Evolutionary conservation across 2,113 vertebrate species (phyloP).

Genomic region (Epinephelus fuscoguttatus): DNA sequence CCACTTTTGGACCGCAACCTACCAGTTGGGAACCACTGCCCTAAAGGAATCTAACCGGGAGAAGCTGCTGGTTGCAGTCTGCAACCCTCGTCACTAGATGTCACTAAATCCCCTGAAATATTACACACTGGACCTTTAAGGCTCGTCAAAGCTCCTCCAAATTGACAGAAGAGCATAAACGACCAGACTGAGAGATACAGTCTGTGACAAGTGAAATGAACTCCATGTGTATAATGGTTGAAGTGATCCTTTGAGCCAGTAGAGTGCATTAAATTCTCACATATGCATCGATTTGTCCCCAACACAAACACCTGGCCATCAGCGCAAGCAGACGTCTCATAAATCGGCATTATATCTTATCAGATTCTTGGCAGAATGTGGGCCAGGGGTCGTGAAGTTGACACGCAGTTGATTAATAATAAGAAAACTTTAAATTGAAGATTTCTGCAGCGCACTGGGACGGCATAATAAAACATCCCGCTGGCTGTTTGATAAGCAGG

Average conservation of each 20-base stretch:
- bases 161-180: neutral
- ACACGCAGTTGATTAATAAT: constrained; percentile 40
- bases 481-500: constrained; percentile 59
- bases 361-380: constrained; percentile 4
- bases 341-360: constrained; percentile 23
- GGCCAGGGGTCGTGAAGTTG: constrained; percentile 2
- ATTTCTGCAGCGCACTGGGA: constrained; percentile 22
- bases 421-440: constrained; percentile 55
- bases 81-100: no score
- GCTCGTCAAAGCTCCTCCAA: neutral
- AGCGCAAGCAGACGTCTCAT: constrained; percentile 5
- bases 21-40: no score
- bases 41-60: no score
- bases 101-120: no score
- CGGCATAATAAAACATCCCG: constrained; percentile 41
- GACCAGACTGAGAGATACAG: neutral
- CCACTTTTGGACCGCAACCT: no score
- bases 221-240: no score
- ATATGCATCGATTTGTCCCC: constrained; percentile 6
- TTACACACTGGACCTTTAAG: neutral
- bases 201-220: constrained; percentile 6
- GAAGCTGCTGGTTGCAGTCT: no score
- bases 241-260: neutral
- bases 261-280: constrained; percentile 16
- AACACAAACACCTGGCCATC: constrained; percentile 18